Conservation (phyloP, 2,888 invertebrate species). For the Lasioglossum zephyrum region DNA sequence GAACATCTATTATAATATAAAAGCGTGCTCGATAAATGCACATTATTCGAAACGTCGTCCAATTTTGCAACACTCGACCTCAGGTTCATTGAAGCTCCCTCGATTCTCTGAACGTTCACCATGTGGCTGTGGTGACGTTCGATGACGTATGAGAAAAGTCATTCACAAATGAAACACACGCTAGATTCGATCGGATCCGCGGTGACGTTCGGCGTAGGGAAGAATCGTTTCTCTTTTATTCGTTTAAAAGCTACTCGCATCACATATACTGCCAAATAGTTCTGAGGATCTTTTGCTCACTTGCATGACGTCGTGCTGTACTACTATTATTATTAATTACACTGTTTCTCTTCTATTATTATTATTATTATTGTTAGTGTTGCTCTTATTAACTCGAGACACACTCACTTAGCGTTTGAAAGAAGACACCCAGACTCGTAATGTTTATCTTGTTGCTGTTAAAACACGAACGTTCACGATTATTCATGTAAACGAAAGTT, state of each 20-base stretch:
- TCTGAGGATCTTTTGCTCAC: conserved; percentile 56
- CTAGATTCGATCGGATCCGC: conserved; percentile 33
- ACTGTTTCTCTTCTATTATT: conserved; percentile 13
- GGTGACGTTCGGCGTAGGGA: conserved; percentile 38
- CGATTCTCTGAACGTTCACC: not conserved
- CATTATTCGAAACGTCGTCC: conserved; percentile 32
- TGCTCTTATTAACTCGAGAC: conserved; percentile 39
- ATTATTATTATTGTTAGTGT: conserved; percentile 29
- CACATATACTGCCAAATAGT: conserved; percentile 32
- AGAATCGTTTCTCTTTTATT: conserved; percentile 48
- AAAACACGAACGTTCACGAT: conserved; percentile 30
- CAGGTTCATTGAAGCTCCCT: not conserved
- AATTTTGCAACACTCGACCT: conserved; percentile 10
- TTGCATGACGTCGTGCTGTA: conserved; percentile 60
- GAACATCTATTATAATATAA: not conserved
- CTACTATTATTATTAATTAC: conserved; percentile 17
- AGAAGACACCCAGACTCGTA: conserved; percentile 31
- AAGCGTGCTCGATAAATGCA: conserved; percentile 11
- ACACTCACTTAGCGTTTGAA: conserved; percentile 30
- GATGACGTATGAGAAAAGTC: not conserved
- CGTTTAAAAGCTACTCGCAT: conserved; percentile 32
- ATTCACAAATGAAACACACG: not conserved
- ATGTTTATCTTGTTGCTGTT: conserved; percentile 33
- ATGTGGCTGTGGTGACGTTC: not conserved
- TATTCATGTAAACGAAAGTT: conserved; percentile 46